Conservation (phyloP, 2,888 invertebrate species). For the Diadromus collaris region DNA sequence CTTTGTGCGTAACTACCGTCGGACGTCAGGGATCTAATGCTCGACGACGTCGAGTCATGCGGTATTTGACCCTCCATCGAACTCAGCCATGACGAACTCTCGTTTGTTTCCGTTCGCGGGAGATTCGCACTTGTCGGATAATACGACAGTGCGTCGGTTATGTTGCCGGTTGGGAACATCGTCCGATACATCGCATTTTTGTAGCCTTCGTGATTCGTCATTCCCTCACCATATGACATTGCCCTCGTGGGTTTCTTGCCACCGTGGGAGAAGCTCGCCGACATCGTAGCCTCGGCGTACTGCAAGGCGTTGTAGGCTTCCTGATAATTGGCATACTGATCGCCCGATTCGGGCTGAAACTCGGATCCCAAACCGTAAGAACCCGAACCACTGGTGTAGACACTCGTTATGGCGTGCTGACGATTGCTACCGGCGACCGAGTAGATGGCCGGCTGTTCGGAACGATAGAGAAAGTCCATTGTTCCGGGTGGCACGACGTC, state of each 20-base stretch:
- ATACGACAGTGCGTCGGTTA: conserved; percentile 91
- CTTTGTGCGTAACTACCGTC: conserved; percentile 76
- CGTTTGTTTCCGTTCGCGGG: conserved; percentile 82
- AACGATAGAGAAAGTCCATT: conserved; percentile 80
- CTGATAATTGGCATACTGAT: conserved; percentile 81
- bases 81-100: conserved; percentile 83
- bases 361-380: conserved; percentile 84
- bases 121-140: conserved; percentile 87
- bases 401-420: conserved; percentile 87
- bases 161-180: conserved; percentile 86
- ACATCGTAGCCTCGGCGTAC: conserved; percentile 77
- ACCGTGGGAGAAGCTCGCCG: conserved; percentile 73
- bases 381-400: conserved; percentile 86
- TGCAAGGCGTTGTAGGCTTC: conserved; percentile 79
- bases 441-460: conserved; percentile 86
- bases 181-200: conserved; percentile 85
- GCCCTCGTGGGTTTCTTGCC: conserved; percentile 72
- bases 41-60: conserved; percentile 83
- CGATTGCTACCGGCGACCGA: conserved; percentile 88
- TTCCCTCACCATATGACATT: conserved; percentile 80
- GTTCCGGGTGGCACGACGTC: conserved; percentile 73
- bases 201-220: conserved; percentile 85
- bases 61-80: conserved; percentile 82
- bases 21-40: conserved; percentile 75
- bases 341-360: conserved; percentile 83